Evolutionary conservation across 2,797 vertebrate species (phyloP).

Genomic region (Anniella stebbinsi): DNA sequence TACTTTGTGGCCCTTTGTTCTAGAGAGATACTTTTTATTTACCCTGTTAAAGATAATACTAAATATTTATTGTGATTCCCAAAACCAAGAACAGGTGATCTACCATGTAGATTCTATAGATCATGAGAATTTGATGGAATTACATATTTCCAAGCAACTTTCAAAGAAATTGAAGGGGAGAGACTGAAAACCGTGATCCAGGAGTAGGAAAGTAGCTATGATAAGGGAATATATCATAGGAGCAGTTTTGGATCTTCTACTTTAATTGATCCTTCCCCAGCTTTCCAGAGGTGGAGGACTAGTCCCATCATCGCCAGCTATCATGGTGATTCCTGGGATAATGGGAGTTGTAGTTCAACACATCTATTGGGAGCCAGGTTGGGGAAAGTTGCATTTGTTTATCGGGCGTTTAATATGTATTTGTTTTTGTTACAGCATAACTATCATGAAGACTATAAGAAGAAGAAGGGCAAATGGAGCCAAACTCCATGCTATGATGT

Average conservation of each 20-base stretch:
- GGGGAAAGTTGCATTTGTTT: background rate
- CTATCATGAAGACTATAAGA: slow-evolving; percentile 94
- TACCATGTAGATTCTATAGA: background rate
- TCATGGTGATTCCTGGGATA: no score
- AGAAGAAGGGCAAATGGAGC: slow-evolving; percentile 95
- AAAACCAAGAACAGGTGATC: background rate
- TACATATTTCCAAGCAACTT: background rate
- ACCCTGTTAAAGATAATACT: background rate
- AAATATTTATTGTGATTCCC: background rate
- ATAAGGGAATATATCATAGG: background rate
- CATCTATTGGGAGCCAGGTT: no score
- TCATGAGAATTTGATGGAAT: background rate
- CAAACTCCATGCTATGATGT: slow-evolving; percentile 97
- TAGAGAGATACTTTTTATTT: background rate
- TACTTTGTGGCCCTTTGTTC: background rate
- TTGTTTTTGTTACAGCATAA: slow-evolving; percentile 80
- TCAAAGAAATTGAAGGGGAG: background rate
- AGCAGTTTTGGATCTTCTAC: background rate
- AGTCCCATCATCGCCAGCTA: no score
- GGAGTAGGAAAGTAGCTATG: background rate
- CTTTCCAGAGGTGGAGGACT: no score
- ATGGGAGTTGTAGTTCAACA: no score
- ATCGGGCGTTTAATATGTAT: background rate
- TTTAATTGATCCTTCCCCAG: background rate
- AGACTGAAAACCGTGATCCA: background rate